phyloP scores from a whole-genome alignment of 2,113 vertebrate genomes.

The Mesembrinibis cayennensis region DNA sequence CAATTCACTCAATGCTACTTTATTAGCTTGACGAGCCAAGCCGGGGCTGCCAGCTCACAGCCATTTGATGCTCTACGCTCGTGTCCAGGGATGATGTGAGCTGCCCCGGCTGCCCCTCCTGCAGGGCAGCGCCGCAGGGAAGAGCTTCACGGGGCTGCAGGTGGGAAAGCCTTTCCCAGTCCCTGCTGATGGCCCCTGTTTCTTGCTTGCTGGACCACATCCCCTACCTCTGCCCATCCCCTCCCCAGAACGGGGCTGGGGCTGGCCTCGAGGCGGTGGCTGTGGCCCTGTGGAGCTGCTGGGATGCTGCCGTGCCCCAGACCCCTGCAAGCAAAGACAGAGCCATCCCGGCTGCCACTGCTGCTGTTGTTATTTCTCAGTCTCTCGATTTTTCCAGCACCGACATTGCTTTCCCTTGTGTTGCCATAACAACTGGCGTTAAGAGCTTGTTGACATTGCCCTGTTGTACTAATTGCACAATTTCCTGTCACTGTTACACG shows the following conservation, averaged over 20 bases:
- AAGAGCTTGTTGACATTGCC: constrained; percentile 73
- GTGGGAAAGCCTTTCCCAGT: neutral
- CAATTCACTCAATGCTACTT: neutral
- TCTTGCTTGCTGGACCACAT: neutral
- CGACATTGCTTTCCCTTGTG: constrained; percentile 33
- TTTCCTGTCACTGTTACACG: constrained; percentile 64
- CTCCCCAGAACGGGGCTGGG: rapidly evolving
- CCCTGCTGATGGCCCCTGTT: neutral
- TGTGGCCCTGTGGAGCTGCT: rapidly evolving
- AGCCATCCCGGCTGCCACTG: neutral
- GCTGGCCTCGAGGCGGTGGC: rapidly evolving
- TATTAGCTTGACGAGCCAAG: neutral
- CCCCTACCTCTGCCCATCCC: neutral
- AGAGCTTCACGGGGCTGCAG: neutral
- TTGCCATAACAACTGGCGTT: constrained; percentile 73
- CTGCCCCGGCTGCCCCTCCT: neutral
- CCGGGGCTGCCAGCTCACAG: neutral
- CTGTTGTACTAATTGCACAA: constrained; percentile 72
- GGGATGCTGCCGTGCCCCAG: neutral
- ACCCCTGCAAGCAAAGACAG: neutral
- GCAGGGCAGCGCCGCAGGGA: neutral
- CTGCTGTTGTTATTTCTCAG: neutral
- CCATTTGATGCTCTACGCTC: neutral
- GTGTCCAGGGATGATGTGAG: rapidly evolving
- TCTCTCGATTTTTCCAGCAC: constrained; percentile 42